Conservation (phyloP, 2,888 invertebrate genomes). For the Lithophane leautieri region DNA sequence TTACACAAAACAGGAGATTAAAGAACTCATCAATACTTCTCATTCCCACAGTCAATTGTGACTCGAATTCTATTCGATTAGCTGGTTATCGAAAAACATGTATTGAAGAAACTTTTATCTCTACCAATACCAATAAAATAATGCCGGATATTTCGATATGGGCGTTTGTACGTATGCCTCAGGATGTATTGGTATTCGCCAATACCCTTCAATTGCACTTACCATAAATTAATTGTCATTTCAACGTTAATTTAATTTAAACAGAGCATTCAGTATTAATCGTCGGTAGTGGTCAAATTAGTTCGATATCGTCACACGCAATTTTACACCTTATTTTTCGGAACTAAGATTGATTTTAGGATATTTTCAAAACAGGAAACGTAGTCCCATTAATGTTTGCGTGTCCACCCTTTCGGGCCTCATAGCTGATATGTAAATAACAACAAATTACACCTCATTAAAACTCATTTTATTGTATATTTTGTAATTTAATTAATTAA, state of each 20-base stretch:
- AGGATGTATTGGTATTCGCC: constrained; percentile 54
- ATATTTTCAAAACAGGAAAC: constrained; percentile 34
- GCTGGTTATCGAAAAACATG: constrained; percentile 54
- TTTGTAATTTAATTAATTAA: constrained; percentile 60
- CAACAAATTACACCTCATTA: constrained; percentile 66
- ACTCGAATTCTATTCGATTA: constrained; percentile 57
- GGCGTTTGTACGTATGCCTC: background rate
- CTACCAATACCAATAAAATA: constrained; percentile 49
- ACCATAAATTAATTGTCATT: constrained; percentile 66
- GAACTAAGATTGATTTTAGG: constrained; percentile 25
- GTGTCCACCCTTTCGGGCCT: constrained; percentile 60
- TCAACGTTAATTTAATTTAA: constrained; percentile 65
- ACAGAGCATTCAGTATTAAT: constrained; percentile 59
- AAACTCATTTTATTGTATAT: constrained; percentile 61
- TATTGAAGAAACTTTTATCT: constrained; percentile 52
- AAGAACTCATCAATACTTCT: constrained; percentile 51
- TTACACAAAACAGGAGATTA: constrained; percentile 43
- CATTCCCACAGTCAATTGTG: constrained; percentile 50
- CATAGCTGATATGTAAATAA: constrained; percentile 63
- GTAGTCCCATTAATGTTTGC: constrained; percentile 48
- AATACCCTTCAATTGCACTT: constrained; percentile 68
- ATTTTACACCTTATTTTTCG: constrained; percentile 24
- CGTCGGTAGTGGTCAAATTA: constrained; percentile 54
- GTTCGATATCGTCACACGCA: constrained; percentile 11
- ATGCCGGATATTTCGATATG: constrained; percentile 36